A percentile compares a stretch with the other conserved stretches of the same genome.
Evolutionary conservation across 1,140 invertebrate species (phyloP).

Genomic region (Megalonaias nervosa): DNA sequence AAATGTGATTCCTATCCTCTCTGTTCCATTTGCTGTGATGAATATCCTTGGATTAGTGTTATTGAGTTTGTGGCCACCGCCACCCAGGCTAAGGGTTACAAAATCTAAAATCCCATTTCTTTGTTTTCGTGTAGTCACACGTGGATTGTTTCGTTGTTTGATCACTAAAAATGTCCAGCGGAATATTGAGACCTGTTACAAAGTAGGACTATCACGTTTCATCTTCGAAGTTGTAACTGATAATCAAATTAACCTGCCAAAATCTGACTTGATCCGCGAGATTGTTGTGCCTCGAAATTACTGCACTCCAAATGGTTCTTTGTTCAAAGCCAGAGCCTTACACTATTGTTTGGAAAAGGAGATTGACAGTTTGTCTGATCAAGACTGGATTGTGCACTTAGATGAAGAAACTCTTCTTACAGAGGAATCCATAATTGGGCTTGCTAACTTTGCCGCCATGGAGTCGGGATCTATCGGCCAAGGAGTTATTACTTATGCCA

Average conservation of each 20-base stretch:
- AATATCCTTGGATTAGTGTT: slow-evolving; percentile 76
- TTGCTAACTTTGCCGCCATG: slow-evolving; percentile 89
- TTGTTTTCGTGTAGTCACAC: slow-evolving; percentile 94
- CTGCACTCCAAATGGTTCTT: slow-evolving; percentile 88
- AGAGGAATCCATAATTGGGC: slow-evolving; percentile 87
- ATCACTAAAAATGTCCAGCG: slow-evolving; percentile 87
- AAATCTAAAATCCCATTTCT: slow-evolving; percentile 94
- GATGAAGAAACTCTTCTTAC: slow-evolving; percentile 76
- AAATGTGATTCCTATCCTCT: too few relatives aligned
- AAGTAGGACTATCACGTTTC: slow-evolving; percentile 94
- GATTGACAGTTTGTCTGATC: slow-evolving; percentile 86
- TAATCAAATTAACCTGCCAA: slow-evolving; percentile 82
- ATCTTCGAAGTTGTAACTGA: slow-evolving; percentile 97
- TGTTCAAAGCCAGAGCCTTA: slow-evolving; percentile 95
- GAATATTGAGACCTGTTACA: slow-evolving; percentile 91
- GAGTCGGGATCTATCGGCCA: slow-evolving; percentile 97
- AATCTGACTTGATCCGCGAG: slow-evolving; percentile 83
- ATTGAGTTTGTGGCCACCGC: slow-evolving; percentile 96
- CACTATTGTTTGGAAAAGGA: slow-evolving; percentile 97
- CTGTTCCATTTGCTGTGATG: too few relatives aligned
- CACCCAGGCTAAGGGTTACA: slow-evolving; percentile 89
- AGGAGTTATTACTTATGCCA: slow-evolving; percentile 97
- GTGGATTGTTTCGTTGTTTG: slow-evolving; percentile 93
- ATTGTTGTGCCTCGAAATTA: slow-evolving; percentile 90
- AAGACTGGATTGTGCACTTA: slow-evolving; percentile 96